Evolutionary conservation across 1,140 invertebrate genomes (phyloP).

Genomic region (Paralvinella palmiformis): DNA sequence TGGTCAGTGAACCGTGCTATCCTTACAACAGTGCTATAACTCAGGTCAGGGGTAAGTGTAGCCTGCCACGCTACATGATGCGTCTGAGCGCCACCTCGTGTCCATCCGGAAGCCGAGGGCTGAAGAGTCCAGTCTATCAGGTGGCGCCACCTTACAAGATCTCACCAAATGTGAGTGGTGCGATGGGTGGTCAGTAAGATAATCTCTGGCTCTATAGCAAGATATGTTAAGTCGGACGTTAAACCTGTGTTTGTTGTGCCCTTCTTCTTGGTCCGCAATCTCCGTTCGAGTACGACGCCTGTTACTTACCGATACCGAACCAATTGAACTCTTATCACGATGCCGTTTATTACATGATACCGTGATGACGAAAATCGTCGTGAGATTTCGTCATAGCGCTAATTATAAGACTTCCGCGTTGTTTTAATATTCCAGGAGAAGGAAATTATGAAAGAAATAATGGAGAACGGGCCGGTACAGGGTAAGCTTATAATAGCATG

Average conservation of each 20-base stretch:
- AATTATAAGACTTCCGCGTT: too few relatives aligned
- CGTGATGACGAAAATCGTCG: too few relatives aligned
- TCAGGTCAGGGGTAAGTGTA: slow-evolving; percentile 24
- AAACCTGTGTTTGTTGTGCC: too few relatives aligned
- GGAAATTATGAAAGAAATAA: slow-evolving; percentile 88
- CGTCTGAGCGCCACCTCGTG: neutral
- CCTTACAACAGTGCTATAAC: slow-evolving; percentile 63
- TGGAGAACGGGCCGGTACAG: slow-evolving; percentile 88
- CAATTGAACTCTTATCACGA: too few relatives aligned
- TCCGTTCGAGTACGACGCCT: too few relatives aligned
- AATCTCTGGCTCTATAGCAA: too few relatives aligned
- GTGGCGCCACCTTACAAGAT: slow-evolving; percentile 79
- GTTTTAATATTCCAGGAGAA: slow-evolving; percentile 49
- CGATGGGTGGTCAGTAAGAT: too few relatives aligned
- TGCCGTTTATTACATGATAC: too few relatives aligned
- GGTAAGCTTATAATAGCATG: slow-evolving; percentile 55
- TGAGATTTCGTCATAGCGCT: too few relatives aligned
- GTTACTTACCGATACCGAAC: too few relatives aligned
- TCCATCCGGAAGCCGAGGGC: neutral
- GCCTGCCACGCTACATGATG: neutral
- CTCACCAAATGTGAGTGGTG: slow-evolving; percentile 39
- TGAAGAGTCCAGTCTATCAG: slow-evolving; percentile 55
- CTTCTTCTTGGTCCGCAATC: too few relatives aligned
- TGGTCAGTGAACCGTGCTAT: slow-evolving; percentile 75
- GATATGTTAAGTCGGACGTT: too few relatives aligned